phyloP scores from a whole-genome alignment of 2,888 invertebrate species.

The Megamerina dolium region DNA sequence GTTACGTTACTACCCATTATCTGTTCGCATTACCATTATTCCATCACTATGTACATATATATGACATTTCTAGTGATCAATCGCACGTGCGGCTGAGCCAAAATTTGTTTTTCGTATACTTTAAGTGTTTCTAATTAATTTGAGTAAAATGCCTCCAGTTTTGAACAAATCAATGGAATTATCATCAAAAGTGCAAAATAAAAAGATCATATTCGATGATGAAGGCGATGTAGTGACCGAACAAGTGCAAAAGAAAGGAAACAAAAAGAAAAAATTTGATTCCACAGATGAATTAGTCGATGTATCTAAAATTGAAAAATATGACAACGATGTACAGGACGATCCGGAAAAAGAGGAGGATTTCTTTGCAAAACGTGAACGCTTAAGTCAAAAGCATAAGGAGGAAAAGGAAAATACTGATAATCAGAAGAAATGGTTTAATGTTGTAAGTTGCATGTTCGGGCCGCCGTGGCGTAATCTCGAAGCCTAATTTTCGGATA shows the following conservation, averaged over 20 bases:
- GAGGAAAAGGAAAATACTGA: slow-evolving; percentile 25
- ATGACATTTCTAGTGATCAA: too few relatives aligned
- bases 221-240: slow-evolving; percentile 28
- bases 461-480: too few relatives aligned
- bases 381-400: slow-evolving; percentile 21
- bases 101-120: too few relatives aligned
- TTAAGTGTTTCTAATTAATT: too few relatives aligned
- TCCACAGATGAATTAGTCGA: slow-evolving; percentile 10
- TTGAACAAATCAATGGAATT: slow-evolving; percentile 4
- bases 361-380: slow-evolving; percentile 25
- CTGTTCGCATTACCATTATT: too few relatives aligned
- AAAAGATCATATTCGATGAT: slow-evolving; percentile 42
- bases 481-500: too few relatives aligned
- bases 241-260: slow-evolving; percentile 12
- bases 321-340: slow-evolving; percentile 1
- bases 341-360: slow-evolving; percentile 23
- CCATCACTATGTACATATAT: too few relatives aligned
- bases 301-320: slow-evolving; percentile 9
- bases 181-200: slow-evolving; percentile 28
- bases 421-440: slow-evolving; percentile 44
- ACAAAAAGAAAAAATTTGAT: slow-evolving; percentile 18
- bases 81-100: too few relatives aligned
- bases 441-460: slow-evolving; percentile 34
- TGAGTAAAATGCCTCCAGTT: slow-evolving; percentile 9
- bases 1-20: too few relatives aligned